Percentiles rank a stretch among this genome's conserved stretches.
phyloP scores from a whole-genome alignment of 2,113 vertebrate species.

The Calyptomena viridis region DNA sequence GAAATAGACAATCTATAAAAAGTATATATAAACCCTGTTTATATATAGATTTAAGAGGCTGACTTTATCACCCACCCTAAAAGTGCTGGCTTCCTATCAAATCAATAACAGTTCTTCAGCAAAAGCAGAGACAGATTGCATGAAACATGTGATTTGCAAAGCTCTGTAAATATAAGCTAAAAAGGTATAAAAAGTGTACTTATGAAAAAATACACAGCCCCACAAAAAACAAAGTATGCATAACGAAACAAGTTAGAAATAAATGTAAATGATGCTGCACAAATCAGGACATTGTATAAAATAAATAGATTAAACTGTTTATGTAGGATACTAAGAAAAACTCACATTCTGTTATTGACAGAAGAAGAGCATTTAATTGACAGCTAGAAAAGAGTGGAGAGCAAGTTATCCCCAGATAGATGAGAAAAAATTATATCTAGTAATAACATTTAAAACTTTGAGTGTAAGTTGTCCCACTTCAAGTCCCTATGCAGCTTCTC shows the following conservation, averaged over 20 bases:
- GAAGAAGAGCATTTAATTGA: conserved; percentile 35
- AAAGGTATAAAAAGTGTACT: not conserved
- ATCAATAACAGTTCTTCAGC: not conserved
- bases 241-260: not conserved
- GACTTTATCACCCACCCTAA: not conserved
- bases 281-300: not conserved
- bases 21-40: not conserved
- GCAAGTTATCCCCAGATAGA: not conserved
- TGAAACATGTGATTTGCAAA: not conserved
- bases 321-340: not conserved
- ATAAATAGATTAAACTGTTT: conserved; percentile 6
- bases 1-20: not conserved
- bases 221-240: not conserved
- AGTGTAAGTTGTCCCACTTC: not conserved
- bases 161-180: not conserved
- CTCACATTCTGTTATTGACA: not conserved
- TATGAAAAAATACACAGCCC: not conserved
- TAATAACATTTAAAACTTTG: not conserved
- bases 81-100: not conserved
- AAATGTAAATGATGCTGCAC: conserved; percentile 5
- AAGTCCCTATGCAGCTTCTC: not conserved
- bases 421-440: not conserved
- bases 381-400: not conserved
- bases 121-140: conserved; percentile 9
- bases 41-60: not conserved